Evolutionary conservation across 1,140 invertebrate species (phyloP), one percentile per base, ranked within the genome.

Genomic region (Gryon sp.): DNA sequence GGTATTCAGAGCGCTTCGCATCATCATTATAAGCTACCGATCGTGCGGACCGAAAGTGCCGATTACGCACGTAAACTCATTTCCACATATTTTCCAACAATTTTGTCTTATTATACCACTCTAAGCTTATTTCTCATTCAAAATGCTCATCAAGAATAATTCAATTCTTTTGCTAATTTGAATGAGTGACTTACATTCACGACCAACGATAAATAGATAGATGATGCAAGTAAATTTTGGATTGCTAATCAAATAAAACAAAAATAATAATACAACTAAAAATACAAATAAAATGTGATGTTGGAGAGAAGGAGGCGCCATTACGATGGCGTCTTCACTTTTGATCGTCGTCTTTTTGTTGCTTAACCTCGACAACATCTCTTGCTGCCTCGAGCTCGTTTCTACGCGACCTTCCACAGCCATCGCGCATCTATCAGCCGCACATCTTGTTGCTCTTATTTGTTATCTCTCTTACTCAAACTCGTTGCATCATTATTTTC

Each of bases 21-120:
- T n/a, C n/a, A n/a, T n/a, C n/a, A n/a, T n/a, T n/a, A n/a, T 80
- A 81, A 80, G 52, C 76, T 68, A 65, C 59, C 66, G 83, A 81
- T 83, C 66, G 76, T 72, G 59, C 48, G 62, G 75, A 65, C 68
- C 62, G 76, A 86, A 86, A 86, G 84, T 84, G 76, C 52, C 84
- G 83, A 87, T 88, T 87, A 88, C 86, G 83, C 84, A 78, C 84
- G 84, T 86, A 75, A 76, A 75, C 74, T 50, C 53, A 53, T 57
- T 69, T 55, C 48, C 48, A 55, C 30, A 7, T 7, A 14, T 45
- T 62, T 72, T 60, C 43, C 8, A 14, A 11, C 34, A 70, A 52
- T 45, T 41, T 30, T 15, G n/a, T n/a, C n/a, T n/a, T n/a, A n/a
- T n/a, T n/a, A n/a, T n/a, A n/a, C n/a, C n/a, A n/a, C n/a, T n/a